A percentile compares a stretch with the other conserved stretches of the same genome.
These are phyloP conservation scores for Erpetoichthys calabaricus DNA, from an alignment of 2,797 vertebrate genomes.

Conservation along the genomic window DNA sequence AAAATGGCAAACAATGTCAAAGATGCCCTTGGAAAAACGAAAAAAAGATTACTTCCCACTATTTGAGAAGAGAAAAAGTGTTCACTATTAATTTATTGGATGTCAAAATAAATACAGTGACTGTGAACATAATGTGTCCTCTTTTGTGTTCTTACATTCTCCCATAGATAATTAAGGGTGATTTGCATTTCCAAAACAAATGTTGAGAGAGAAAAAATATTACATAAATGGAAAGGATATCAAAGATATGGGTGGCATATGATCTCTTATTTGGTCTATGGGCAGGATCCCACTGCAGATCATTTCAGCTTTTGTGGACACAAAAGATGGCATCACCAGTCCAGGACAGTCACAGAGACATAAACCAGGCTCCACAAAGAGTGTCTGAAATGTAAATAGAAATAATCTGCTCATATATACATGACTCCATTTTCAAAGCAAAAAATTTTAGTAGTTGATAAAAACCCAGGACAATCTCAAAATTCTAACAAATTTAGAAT, in stretches of 20 bases:
- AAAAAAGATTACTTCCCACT: too few species aligned
- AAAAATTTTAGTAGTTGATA: background rate
- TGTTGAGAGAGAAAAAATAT: too few species aligned
- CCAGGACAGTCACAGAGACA: constrained; percentile 95
- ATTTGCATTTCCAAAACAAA: too few species aligned
- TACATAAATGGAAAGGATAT: constrained; percentile 65
- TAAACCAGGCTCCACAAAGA: constrained; percentile 76
- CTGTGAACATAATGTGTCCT: too few species aligned
- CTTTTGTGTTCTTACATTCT: too few species aligned
- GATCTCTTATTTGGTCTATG: constrained; percentile 93
- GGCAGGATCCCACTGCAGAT: constrained; percentile 84
- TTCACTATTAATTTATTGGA: too few species aligned
- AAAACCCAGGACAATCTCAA: background rate
- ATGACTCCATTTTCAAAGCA: background rate
- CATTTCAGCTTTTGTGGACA: constrained; percentile 97
- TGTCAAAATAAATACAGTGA: too few species aligned
- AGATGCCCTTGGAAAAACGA: too few species aligned
- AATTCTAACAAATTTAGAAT: too few species aligned
- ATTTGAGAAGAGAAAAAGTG: too few species aligned
- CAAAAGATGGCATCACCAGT: constrained; percentile 92
- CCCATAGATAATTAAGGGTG: too few species aligned
- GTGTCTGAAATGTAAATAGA: constrained; percentile 55
- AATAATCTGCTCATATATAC: background rate
- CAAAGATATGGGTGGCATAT: constrained; percentile 70
- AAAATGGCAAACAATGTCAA: too few species aligned